Base-by-base conservation (phyloP, 2,113 vertebrate genomes). In the Pagrus major region DNA sequence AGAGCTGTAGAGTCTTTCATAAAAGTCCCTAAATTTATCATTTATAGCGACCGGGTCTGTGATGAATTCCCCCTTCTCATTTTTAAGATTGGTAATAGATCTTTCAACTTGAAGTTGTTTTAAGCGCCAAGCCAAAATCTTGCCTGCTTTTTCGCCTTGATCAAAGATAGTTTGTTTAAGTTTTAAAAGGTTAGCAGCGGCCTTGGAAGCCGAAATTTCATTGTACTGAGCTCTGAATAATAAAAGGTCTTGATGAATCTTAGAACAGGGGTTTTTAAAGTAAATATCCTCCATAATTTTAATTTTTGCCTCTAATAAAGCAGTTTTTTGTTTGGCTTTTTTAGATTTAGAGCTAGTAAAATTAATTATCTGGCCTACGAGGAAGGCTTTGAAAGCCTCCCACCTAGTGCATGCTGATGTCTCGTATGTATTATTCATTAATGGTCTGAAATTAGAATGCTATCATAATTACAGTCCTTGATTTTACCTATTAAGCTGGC, bases 211-310 rank as follows among this genome's bases (percentile, higher is more conserved):
- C n/a, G 44, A 33, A 9, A 29, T 41, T 65, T 65, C 16, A 12
- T 65, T 65, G 25, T 47, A 65, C 29, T 64, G 61, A 20, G 41
- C 35, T 27, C 63, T 65, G 9, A 46, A 65, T 21, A 65, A 3
- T 31, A 65, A 31, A 4, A 67, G 6, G 10, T 49, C 27, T 14
- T 67, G 27, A 11, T 66, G 64, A n/a, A n/a, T n/a, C n/a, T n/a
- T n/a, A n/a, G n/a, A n/a, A n/a, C n/a, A n/a, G n/a, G n/a, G n/a
- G n/a, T n/a, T n/a, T n/a, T n/a, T 27, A 21, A 20, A 47, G 11
- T 31, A 27, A 9, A 31, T 47, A 25, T 12, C 20, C 25, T 66
- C 44, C 18, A 21, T 16, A 7, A 6, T 29, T 66, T 66, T 47
- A 31, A 46, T 46, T n/a, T n/a, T n/a, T n/a, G n/a, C n/a, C n/a